Evolutionary conservation across 37 sponge, comb jelly and placozoan genomes (phyloP), one percentile per base, ranked within the genome.

Genomic region (Cliona cf. orientalis): DNA sequence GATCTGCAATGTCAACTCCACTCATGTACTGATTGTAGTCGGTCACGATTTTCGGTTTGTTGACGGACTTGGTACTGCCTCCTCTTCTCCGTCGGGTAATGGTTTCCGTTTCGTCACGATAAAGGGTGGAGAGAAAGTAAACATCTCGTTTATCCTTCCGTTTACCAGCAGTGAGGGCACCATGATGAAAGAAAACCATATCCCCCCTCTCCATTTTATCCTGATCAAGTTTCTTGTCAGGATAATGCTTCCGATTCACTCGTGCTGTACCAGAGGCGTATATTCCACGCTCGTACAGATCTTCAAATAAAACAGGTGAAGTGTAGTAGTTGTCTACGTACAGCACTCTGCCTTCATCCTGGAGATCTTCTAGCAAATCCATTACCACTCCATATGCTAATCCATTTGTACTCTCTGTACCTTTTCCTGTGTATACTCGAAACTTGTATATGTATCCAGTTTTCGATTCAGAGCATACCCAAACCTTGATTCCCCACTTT

Each of bases 321-420:
- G 67, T 61, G 42, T 78, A 78, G 64, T 29, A 78, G 35, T 78
- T 78, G 79, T 78, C 79, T 26, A 19, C 34, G 53, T 66, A 78
- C 28, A 78, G 33, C 22, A 23, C 42, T 26, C 53, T 55, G 21
- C 53, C 68, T 22, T 63, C 34, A 14, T 43, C 67, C 6, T 32
- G 49, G 3, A 39, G 31, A 12, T 14, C 46, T 41, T 58, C 64
- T 25, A 78, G 28, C 34, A 58, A 36, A 14, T 25, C 32, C n/a
- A 63, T 42, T 2, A 78, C 79, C 25, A 65, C 74, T 22, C 56
- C 32, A 72, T 49, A 28, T 9, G 56, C 37, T 46, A 72, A 22
- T 46, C 56, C 74, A 49, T 45, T 25, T 21, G 11, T 9, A 40
- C 42, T 9, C 26, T n/a, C n/a, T 9, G 11, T 23, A 11, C 35